Evolutionary conservation across 2,797 vertebrate species (phyloP).

Genomic region (Parauchenoglanis ngamensis): DNA sequence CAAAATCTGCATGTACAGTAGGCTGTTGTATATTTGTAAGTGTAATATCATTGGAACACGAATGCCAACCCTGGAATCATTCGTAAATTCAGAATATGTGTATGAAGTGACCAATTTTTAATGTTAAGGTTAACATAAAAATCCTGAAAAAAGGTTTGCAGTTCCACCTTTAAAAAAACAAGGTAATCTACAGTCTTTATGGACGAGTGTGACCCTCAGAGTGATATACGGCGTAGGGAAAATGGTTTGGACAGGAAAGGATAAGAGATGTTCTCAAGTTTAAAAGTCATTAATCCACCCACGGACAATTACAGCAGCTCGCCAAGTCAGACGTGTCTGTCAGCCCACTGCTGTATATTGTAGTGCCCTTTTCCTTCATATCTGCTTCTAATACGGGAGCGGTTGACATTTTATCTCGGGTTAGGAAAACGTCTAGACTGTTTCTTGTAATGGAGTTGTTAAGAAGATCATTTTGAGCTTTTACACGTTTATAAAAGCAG

Average conservation of each 20-base stretch:
- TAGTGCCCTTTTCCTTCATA: slow-evolving; percentile 14
- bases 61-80: too few relatives aligned
- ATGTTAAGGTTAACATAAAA: not conserved
- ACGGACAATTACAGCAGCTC: slow-evolving; percentile 13
- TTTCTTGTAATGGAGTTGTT: slow-evolving; percentile 14
- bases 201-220: slow-evolving; percentile 16
- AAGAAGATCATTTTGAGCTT: not conserved
- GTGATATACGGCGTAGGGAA: slow-evolving; percentile 34
- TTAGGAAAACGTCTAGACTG: not conserved
- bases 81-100: not conserved
- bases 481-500: not conserved
- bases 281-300: slow-evolving; percentile 39
- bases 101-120: not conserved
- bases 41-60: too few relatives aligned
- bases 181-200: slow-evolving; percentile 25
- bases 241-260: slow-evolving; percentile 36
- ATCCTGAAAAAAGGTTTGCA: not conserved
- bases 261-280: slow-evolving; percentile 42
- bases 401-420: not conserved
- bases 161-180: not conserved
- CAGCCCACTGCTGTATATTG: not conserved
- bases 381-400: not conserved
- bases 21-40: not conserved
- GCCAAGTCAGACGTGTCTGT: not conserved
- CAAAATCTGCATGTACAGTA: not conserved